Conservation (phyloP, 1,140 invertebrate species). For the Artemia franciscana region DNA sequence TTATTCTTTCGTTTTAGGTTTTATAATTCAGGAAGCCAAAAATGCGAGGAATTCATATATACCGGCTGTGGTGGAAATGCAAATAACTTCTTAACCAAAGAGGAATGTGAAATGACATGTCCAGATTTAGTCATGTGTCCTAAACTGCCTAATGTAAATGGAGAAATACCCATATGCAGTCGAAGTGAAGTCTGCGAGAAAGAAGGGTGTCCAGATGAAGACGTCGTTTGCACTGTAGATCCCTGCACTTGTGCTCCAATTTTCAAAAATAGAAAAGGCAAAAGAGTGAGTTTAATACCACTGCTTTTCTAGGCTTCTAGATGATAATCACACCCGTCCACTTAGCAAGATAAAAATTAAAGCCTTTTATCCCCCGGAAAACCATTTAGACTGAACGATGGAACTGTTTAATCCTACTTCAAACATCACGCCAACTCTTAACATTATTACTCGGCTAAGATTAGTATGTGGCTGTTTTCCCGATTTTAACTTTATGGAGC, state of each 20-base stretch:
- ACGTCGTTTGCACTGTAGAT: conserved; percentile 21
- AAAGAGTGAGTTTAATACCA: conserved; percentile 5
- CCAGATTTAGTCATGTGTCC: conserved; percentile 21
- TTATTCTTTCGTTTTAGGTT: conserved; percentile 26
- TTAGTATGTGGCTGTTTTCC: no score
- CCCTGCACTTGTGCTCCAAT: conserved; percentile 21
- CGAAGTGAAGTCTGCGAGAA: conserved; percentile 17
- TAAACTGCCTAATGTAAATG: conserved; percentile 12
- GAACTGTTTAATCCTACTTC: no score
- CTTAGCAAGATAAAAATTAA: no score
- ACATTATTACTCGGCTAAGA: no score
- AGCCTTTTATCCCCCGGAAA: no score
- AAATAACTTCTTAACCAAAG: conserved; percentile 27
- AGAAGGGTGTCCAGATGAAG: conserved; percentile 17
- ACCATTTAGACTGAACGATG: no score
- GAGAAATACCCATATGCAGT: conserved; percentile 18
- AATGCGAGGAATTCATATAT: conserved; percentile 28
- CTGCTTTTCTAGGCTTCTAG: conserved; percentile 3
- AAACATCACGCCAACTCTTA: no score
- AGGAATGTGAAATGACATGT: conserved; percentile 20
- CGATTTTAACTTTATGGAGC: no score
- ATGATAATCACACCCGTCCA: not conserved
- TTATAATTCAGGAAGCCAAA: conserved; percentile 23
- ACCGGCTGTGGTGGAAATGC: conserved; percentile 29
- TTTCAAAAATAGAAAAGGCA: conserved; percentile 16